Percentiles rank a stretch among this genome's conserved stretches.
Conservation (phyloP, 1,140 invertebrate species). For the Homalodisca vitripennis region DNA sequence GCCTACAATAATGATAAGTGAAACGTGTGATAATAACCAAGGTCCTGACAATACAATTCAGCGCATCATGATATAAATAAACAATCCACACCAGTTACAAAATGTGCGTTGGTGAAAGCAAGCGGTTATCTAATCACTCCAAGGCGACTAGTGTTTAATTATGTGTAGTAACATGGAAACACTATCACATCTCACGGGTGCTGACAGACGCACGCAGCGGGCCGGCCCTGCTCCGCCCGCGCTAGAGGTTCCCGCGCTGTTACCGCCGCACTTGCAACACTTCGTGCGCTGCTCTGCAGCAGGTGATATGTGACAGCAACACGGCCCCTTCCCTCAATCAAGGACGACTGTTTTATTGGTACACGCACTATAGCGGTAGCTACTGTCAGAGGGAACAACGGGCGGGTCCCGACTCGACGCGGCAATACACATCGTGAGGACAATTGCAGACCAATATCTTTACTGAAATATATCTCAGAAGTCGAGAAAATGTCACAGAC, state of each 20-base stretch:
- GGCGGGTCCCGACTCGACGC: no score
- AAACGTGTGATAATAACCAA: no score
- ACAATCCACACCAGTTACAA: conserved; percentile 15
- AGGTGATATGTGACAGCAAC: not conserved
- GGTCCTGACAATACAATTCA: not conserved
- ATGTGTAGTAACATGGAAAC: conserved; percentile 13
- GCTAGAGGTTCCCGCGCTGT: no score
- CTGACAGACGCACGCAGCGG: not conserved
- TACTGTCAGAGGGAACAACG: not conserved
- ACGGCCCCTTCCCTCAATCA: not conserved
- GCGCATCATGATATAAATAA: not conserved
- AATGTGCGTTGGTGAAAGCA: conserved; percentile 11
- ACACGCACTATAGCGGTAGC: not conserved
- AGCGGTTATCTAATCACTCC: conserved; percentile 10
- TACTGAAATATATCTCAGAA: no score
- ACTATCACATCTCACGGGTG: conserved; percentile 9
- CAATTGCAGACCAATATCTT: no score
- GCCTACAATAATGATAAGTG: no score
- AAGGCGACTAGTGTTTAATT: conserved; percentile 13
- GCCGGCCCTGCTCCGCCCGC: not conserved
- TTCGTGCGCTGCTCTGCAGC: not conserved
- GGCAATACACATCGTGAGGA: no score
- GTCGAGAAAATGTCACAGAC: no score
- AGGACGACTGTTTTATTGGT: not conserved
- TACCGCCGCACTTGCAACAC: no score